A percentile compares a stretch with the other conserved stretches of the same genome.
phyloP scores from a whole-genome alignment of 2,797 vertebrate species.

The Myotis pilosus region DNA sequence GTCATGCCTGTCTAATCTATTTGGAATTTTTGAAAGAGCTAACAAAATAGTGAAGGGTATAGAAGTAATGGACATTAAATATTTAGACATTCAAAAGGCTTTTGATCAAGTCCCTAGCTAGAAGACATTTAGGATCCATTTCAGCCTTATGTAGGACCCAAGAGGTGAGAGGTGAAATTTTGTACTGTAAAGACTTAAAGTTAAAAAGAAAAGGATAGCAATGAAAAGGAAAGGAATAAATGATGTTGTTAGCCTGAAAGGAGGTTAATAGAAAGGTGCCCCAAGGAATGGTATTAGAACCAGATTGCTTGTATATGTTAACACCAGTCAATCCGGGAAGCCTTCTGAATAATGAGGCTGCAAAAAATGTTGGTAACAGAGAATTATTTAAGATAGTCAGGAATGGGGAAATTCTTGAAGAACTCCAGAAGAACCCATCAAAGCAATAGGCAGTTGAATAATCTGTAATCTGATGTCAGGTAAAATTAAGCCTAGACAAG shows the following conservation, averaged over 20 bases:
- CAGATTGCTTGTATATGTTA: conserved; percentile 54
- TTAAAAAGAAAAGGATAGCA: conserved; percentile 58
- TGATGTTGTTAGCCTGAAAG: conserved; percentile 71
- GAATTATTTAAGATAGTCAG: conserved; percentile 72
- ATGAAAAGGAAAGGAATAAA: conserved; percentile 77
- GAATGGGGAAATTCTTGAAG: not conserved
- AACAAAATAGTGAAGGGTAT: conserved; percentile 80
- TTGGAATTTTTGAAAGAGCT: conserved; percentile 81
- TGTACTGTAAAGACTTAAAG: conserved; percentile 70
- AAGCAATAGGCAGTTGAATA: conserved; percentile 38
- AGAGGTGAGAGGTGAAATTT: conserved; percentile 80
- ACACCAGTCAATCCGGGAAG: conserved; percentile 72
- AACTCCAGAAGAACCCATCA: conserved; percentile 17
- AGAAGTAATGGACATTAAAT: conserved; percentile 82
- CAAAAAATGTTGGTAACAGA: conserved; percentile 79
- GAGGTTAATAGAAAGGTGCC: conserved; percentile 79
- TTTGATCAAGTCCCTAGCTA: conserved; percentile 82
- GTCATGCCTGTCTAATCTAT: conserved; percentile 77
- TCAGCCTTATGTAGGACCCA: conserved; percentile 72
- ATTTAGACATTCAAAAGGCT: conserved; percentile 83
- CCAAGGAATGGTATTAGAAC: conserved; percentile 70
- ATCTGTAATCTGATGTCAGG: conserved; percentile 15
- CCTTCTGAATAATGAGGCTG: conserved; percentile 74
- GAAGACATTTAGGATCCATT: conserved; percentile 79
- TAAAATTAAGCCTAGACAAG: conserved; percentile 54